phyloP scores from a whole-genome alignment of 2,113 vertebrate species.

The Phalacrocorax carbo region DNA sequence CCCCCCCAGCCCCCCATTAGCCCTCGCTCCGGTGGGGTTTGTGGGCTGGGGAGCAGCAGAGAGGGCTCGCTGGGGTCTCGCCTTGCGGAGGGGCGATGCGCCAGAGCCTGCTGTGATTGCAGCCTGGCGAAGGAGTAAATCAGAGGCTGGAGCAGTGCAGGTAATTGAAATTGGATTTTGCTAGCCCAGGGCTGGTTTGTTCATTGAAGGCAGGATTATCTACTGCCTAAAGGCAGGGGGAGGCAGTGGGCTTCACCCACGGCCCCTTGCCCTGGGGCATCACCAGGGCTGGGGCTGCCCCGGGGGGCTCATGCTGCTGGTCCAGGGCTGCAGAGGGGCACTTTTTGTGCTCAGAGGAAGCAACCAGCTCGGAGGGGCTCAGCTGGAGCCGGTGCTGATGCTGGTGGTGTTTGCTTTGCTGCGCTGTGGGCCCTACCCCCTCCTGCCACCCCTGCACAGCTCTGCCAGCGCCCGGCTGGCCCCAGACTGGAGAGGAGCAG shows the following conservation, averaged over 20 bases:
- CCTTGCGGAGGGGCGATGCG: not conserved
- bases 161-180: not conserved
- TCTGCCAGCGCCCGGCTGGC: not conserved
- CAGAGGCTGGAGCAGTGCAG: not conserved
- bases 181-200: not conserved
- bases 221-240: not conserved
- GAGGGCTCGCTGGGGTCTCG: not conserved
- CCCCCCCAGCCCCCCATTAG: not conserved
- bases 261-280: not conserved
- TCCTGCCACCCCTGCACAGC: not conserved
- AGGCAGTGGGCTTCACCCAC: not conserved
- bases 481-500: not conserved
- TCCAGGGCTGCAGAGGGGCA: not conserved
- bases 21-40: not conserved
- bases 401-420: not conserved
- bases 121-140: not conserved
- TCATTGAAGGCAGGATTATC: not conserved
- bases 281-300: not conserved
- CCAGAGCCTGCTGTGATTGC: not conserved
- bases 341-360: not conserved
- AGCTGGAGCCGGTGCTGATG: not conserved
- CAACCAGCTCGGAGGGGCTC: not conserved
- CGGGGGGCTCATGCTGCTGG: not conserved
- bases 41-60: not conserved
- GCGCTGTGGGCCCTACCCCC: not conserved